A percentile compares a stretch with the other conserved stretches of the same genome.
These are phyloP conservation scores for Gymnodraco acuticeps DNA, from an alignment of 2,797 vertebrate genomes.

Conservation along the genomic window DNA sequence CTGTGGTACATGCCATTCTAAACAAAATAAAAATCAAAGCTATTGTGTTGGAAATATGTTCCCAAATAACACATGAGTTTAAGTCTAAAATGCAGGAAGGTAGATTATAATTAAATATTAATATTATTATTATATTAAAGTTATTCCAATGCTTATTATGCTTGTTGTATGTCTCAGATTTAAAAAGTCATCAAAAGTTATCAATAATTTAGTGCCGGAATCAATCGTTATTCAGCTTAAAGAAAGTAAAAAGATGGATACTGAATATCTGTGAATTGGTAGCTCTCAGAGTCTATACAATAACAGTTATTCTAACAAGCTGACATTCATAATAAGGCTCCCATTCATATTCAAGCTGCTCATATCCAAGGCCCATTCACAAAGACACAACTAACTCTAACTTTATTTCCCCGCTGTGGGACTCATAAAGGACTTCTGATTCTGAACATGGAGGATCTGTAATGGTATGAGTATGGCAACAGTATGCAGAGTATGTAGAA, in stretches of 20 bases:
- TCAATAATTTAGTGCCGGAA: too few relatives aligned
- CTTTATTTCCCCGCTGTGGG: too few relatives aligned
- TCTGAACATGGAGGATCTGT: not conserved
- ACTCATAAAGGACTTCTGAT: too few relatives aligned
- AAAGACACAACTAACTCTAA: not conserved
- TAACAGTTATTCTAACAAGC: constrained; percentile 22
- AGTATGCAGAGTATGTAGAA: not conserved
- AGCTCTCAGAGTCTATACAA: constrained; percentile 16
- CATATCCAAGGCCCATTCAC: not conserved
- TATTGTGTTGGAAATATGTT: not conserved
- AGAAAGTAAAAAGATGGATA: not conserved
- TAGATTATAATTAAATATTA: too few relatives aligned
- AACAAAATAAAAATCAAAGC: not conserved
- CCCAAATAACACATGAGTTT: not conserved
- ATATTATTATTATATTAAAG: not conserved
- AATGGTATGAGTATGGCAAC: not conserved
- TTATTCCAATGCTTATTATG: not conserved
- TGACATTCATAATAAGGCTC: constrained; percentile 19
- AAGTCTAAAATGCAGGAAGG: not conserved
- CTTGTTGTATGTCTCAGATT: too few relatives aligned
- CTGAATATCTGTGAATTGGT: not conserved
- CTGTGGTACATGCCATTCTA: not conserved
- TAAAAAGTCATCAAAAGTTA: too few relatives aligned
- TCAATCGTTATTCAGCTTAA: not conserved
- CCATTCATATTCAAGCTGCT: constrained; percentile 10